Conservation (phyloP, 2,113 vertebrate genomes). For the rabbit (Oryctolagus cuniculus) region DNA sequence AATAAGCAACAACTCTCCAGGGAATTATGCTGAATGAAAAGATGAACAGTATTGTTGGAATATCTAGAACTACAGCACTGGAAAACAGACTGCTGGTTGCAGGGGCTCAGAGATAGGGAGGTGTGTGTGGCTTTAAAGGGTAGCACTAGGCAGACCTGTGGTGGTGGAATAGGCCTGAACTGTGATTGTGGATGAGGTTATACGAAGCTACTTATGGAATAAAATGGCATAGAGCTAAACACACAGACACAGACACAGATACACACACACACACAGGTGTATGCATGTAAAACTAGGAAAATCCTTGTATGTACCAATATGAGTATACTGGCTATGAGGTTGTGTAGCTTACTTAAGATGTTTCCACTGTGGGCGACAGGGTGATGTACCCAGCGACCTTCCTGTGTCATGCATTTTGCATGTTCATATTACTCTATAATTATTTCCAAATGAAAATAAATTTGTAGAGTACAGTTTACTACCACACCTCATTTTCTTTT, state of each 20-base stretch:
- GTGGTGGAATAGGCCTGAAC: no score
- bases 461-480: not conserved
- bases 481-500: not conserved
- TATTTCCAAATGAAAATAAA: slow-evolving; percentile 18
- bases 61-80: not conserved
- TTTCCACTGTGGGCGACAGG: not conserved
- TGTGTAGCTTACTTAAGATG: fast-evolving
- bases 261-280: not conserved
- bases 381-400: not conserved
- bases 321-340: not conserved
- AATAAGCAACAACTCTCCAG: not conserved
- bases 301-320: not conserved
- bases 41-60: not conserved
- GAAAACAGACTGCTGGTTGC: not conserved
- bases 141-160: fast-evolving
- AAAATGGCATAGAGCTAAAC: not conserved
- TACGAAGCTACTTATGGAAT: not conserved
- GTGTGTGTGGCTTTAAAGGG: not conserved
- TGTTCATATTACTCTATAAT: not conserved
- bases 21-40: not conserved
- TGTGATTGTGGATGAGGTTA: not conserved
- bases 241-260: not conserved
- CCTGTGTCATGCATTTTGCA: not conserved
- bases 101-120: not conserved
- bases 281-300: not conserved